Percentiles rank a stretch among this genome's conserved stretches.
phyloP scores from a whole-genome alignment of 2,888 invertebrate genomes.

The Leucozona laternaria region DNA sequence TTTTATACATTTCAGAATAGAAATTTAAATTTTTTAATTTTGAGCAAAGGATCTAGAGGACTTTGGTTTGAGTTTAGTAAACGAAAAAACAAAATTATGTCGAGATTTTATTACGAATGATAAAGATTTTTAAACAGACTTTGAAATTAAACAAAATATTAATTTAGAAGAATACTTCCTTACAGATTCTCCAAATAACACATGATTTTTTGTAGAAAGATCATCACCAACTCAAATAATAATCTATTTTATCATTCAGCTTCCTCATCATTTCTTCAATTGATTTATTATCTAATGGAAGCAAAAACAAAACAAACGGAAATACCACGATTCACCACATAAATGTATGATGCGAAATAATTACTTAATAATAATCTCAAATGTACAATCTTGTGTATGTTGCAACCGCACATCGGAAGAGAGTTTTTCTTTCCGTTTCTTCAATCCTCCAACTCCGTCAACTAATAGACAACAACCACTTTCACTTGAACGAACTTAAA shows the following conservation, averaged over 20 bases:
- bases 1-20: too few relatives aligned
- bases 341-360: not conserved
- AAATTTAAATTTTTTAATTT: too few relatives aligned
- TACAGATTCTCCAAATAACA: too few relatives aligned
- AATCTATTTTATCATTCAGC: not conserved
- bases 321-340: not conserved
- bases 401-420: conserved; percentile 23
- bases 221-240: not conserved
- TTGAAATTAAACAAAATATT: too few relatives aligned
- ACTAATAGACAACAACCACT: conserved; percentile 44
- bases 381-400: conserved; percentile 12
- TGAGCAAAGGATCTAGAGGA: too few relatives aligned
- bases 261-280: not conserved
- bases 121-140: too few relatives aligned
- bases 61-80: too few relatives aligned
- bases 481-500: conserved; percentile 55
- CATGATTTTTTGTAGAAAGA: too few relatives aligned
- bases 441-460: conserved; percentile 1
- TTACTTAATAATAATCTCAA: conserved; percentile 30
- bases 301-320: not conserved
- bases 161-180: too few relatives aligned
- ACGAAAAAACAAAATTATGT: too few relatives aligned
- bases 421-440: conserved; percentile 31
- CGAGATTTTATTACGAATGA: too few relatives aligned
- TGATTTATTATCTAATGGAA: not conserved